These are phyloP conservation scores for Lindbergichthys nudifrons DNA, from an alignment of 2,797 vertebrate genomes.

Conservation along the genomic window DNA sequence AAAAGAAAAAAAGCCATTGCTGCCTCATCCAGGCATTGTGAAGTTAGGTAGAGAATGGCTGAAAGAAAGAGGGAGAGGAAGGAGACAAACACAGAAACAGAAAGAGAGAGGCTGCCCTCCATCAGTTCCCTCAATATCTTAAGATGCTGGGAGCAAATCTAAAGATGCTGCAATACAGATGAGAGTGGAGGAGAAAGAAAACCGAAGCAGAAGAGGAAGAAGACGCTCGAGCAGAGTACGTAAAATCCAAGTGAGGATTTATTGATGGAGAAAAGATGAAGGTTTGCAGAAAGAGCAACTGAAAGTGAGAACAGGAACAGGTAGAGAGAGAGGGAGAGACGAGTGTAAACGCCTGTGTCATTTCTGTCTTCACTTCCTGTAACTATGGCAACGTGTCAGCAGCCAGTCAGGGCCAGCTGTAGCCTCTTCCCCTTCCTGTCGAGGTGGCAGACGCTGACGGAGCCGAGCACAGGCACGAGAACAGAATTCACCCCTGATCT, in stretches of 20 bases:
- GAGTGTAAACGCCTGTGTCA: constrained; percentile 74
- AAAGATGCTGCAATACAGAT: constrained; percentile 64
- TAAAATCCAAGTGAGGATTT: constrained; percentile 23
- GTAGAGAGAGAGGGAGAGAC: constrained; percentile 64
- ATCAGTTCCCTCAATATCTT: constrained; percentile 61
- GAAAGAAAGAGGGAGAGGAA: constrained; percentile 31
- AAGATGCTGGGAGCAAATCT: constrained; percentile 67
- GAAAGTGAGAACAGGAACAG: constrained; percentile 68
- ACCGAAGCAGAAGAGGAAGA: constrained; percentile 3
- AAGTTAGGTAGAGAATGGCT: constrained; percentile 56
- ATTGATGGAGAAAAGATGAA: constrained; percentile 50
- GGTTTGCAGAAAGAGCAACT: constrained; percentile 56
- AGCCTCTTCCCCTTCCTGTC: constrained; percentile 85
- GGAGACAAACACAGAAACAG: constrained; percentile 33
- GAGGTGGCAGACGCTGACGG: constrained; percentile 78
- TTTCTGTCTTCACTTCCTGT: constrained; percentile 86
- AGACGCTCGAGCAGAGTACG: constrained; percentile 12
- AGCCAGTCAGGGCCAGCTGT: constrained; percentile 82
- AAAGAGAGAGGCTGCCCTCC: constrained; percentile 47
- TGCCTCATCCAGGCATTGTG: constrained; percentile 54
- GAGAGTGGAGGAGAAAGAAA: background rate
- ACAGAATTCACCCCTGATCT: constrained; percentile 46
- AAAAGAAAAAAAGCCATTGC: constrained; percentile 54
- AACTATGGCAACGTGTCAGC: constrained; percentile 86
- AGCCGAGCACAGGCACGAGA: constrained; percentile 59